These are phyloP conservation scores for Labrus mixtus DNA, from an alignment of 2,113 vertebrate genomes.

Conservation along the genomic window DNA sequence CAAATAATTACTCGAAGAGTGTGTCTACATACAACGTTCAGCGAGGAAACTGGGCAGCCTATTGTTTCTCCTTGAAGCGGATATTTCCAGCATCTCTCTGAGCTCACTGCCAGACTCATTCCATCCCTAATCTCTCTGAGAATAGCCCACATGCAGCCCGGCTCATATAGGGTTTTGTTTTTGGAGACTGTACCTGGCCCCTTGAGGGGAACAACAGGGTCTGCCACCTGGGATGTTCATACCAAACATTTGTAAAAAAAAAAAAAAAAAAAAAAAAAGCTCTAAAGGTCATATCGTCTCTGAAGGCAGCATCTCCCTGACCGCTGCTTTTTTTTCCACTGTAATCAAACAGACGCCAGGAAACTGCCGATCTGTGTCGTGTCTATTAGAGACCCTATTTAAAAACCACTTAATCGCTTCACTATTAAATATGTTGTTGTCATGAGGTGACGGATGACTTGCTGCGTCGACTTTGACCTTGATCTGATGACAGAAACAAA, in stretches of 20 bases:
- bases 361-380: conserved; percentile 20
- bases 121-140: conserved; percentile 56
- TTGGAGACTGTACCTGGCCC: conserved; percentile 40
- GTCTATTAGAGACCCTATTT: conserved; percentile 66
- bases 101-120: conserved; percentile 40
- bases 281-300: conserved; percentile 63
- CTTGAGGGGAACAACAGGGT: conserved; percentile 11
- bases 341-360: conserved; percentile 53
- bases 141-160: conserved; percentile 49
- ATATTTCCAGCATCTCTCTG: conserved; percentile 36
- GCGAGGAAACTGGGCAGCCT: conserved; percentile 25
- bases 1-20: too few relatives aligned
- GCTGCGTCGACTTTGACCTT: conserved; percentile 44
- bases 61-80: conserved; percentile 45
- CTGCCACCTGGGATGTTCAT: conserved; percentile 44
- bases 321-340: conserved; percentile 44
- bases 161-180: conserved; percentile 31
- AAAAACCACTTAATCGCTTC: conserved; percentile 54
- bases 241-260: conserved; percentile 15
- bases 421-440: conserved; percentile 17
- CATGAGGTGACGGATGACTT: conserved; percentile 33
- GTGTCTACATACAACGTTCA: background rate
- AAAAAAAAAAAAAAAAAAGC: too few relatives aligned
- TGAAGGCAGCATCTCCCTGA: conserved; percentile 51
- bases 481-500: conserved; percentile 31